These are phyloP conservation scores for Naja naja DNA, from an alignment of 2,113 vertebrate genomes.

Conservation along the genomic window DNA sequence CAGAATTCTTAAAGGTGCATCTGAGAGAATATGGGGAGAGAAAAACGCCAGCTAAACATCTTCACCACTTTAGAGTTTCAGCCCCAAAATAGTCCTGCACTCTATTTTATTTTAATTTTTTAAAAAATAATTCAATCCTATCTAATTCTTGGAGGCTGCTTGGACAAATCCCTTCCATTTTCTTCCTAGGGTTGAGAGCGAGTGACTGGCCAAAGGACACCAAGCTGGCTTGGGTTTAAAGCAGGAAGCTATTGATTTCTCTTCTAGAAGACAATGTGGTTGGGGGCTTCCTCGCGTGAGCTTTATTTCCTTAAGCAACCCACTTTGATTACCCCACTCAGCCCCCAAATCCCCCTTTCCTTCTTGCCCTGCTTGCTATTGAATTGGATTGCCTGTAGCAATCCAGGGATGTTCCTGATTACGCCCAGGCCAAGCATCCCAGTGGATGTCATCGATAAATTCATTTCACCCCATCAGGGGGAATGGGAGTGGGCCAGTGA, in stretches of 20 bases:
- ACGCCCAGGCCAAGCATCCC: neutral
- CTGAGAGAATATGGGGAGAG: neutral
- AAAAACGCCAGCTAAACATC: neutral
- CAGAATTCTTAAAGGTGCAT: neutral
- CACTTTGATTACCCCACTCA: too few species aligned
- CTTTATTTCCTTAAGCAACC: neutral
- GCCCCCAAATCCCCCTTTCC: neutral
- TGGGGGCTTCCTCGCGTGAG: neutral
- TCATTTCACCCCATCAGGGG: neutral
- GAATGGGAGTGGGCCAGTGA: neutral
- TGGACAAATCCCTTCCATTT: neutral
- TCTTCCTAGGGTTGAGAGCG: neutral
- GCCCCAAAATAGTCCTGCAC: neutral
- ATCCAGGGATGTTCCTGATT: neutral
- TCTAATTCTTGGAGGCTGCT: neutral
- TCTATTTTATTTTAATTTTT: neutral
- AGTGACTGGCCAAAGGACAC: neutral
- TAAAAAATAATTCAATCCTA: too few species aligned
- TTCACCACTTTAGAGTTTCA: neutral
- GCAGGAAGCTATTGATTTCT: neutral
- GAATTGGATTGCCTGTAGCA: neutral
- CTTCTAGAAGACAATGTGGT: neutral
- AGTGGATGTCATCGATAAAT: neutral
- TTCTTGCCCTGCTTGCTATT: neutral
- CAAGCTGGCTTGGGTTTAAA: neutral